Evolutionary conservation across 92 coral and sea anemone genomes (phyloP).

Genomic region (Palythoa grandiflora): DNA sequence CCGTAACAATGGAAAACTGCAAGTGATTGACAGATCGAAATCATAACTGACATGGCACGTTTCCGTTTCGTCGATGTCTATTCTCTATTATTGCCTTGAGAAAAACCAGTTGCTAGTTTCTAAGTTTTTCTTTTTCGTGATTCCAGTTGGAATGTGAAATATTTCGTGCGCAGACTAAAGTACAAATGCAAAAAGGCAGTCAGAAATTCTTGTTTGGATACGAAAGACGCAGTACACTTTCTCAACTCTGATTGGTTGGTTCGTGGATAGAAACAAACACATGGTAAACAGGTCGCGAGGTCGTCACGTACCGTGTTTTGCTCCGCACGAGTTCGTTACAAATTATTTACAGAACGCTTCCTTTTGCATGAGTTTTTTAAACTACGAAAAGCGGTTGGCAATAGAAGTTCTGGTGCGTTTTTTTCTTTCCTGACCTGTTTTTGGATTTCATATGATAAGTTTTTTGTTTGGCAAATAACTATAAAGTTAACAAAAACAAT

Average conservation of each 20-base stretch:
- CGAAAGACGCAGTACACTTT: background rate
- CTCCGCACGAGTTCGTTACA: constrained; percentile 3
- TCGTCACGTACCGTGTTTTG: constrained; percentile 8
- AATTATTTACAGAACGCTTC: background rate
- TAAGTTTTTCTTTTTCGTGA: background rate
- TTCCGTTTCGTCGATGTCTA: constrained; percentile 22
- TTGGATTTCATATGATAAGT: too few relatives aligned
- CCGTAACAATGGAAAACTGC: constrained; percentile 35
- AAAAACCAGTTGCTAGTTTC: background rate
- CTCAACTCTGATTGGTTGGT: constrained; percentile 33
- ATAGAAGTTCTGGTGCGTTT: background rate
- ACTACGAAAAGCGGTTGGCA: background rate
- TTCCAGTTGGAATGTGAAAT: background rate
- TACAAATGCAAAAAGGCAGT: background rate
- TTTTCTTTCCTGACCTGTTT: background rate
- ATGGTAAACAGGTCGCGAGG: constrained; percentile 13
- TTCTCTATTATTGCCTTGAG: background rate
- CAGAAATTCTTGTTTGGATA: background rate
- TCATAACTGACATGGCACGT: constrained; percentile 40
- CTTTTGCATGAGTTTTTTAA: background rate
- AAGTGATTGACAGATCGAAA: constrained; percentile 25
- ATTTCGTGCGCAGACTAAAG: too few relatives aligned
- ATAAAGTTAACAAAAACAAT: too few relatives aligned
- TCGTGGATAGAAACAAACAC: constrained; percentile 12
- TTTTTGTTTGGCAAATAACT: too few relatives aligned